Evolutionary conservation across 2,797 vertebrate species (phyloP).

Genomic region (Danio choprae): DNA sequence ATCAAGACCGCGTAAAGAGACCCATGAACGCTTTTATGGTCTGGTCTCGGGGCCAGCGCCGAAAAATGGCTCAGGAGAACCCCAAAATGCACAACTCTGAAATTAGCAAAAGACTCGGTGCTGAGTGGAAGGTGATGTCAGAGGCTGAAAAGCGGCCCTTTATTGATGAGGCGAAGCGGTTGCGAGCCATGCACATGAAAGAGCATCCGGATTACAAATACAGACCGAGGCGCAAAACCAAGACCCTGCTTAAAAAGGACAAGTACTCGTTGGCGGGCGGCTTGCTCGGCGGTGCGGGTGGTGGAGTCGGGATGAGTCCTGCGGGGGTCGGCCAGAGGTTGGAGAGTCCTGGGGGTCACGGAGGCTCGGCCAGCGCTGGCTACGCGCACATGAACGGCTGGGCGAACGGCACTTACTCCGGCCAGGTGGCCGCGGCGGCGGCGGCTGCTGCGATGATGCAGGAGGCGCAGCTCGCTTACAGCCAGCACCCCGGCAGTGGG

Average conservation of each 20-base stretch:
- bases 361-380: constrained; percentile 78
- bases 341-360: constrained; percentile 89
- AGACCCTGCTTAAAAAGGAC: constrained; percentile 97
- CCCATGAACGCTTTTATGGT: constrained; percentile 97
- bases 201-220: constrained; percentile 99
- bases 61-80: constrained; percentile 91
- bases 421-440: constrained; percentile 91
- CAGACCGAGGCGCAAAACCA: constrained; percentile 95
- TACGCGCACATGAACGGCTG: constrained; percentile 95
- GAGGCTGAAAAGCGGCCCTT: constrained; percentile 97
- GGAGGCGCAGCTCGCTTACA: constrained; percentile 94
- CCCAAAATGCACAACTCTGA: constrained; percentile 93
- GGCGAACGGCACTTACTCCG: constrained; percentile 92
- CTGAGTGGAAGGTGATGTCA: constrained; percentile 93
- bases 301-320: constrained; percentile 77
- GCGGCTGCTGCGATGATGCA: constrained; percentile 97
- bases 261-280: constrained; percentile 94
- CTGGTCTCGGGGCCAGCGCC: constrained; percentile 86
- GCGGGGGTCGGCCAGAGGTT: constrained; percentile 84
- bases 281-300: constrained; percentile 83
- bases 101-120: constrained; percentile 89
- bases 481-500: constrained; percentile 89
- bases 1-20: constrained; percentile 88
- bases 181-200: constrained; percentile 98
- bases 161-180: constrained; percentile 96